Evolutionary conservation across 2,888 invertebrate species (phyloP).

Genomic region (Epinotia nisella): DNA sequence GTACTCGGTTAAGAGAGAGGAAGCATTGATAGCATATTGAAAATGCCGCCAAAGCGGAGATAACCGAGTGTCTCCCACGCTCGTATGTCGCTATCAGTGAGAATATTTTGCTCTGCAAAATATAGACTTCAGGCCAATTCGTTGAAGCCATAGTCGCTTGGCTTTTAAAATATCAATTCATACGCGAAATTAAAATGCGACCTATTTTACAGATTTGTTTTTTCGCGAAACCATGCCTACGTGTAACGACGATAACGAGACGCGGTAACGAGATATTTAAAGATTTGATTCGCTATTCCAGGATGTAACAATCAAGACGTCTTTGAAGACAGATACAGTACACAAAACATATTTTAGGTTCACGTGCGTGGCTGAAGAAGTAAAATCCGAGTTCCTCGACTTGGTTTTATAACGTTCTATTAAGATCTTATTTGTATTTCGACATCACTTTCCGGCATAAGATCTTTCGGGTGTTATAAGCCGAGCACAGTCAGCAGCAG

Average conservation of each 20-base stretch:
- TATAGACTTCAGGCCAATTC: neutral
- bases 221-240: neutral
- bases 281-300: neutral
- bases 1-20: conserved; percentile 25
- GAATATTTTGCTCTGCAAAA: neutral
- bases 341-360: neutral
- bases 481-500: no score
- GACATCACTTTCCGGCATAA: no score
- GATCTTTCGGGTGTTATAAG: no score
- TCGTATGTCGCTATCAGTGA: conserved; percentile 23
- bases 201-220: conserved; percentile 14
- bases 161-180: conserved; percentile 2
- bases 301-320: neutral
- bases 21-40: conserved; percentile 21
- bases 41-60: conserved; percentile 29
- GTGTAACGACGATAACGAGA: no score
- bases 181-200: conserved; percentile 20
- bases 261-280: conserved; percentile 4
- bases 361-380: neutral
- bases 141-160: neutral
- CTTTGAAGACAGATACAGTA: neutral
- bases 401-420: neutral
- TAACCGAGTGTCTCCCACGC: conserved; percentile 17
- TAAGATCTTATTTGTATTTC: neutral
- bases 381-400: neutral